A percentile compares a stretch with the other conserved stretches of the same genome.
phyloP scores from a whole-genome alignment of 2,797 vertebrate genomes.

The Gadopsis marmoratus region DNA sequence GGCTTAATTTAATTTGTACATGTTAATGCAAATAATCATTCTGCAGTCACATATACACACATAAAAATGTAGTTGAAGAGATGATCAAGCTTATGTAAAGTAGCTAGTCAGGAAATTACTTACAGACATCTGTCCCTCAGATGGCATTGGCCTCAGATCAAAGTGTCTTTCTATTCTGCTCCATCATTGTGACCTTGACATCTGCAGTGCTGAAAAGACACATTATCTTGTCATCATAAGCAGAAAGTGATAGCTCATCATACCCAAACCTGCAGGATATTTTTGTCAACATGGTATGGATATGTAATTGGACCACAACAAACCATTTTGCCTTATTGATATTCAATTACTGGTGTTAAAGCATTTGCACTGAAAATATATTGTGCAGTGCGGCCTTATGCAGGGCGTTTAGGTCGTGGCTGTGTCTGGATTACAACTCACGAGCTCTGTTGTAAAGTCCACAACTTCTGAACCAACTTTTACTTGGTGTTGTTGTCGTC shows the following conservation, averaged over 20 bases:
- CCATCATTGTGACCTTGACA: constrained; percentile 83
- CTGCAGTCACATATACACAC: background rate
- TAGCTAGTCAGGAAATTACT: constrained; percentile 61
- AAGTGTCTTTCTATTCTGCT: constrained; percentile 78
- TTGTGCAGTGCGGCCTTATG: background rate
- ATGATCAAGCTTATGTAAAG: constrained; percentile 4
- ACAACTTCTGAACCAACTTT: constrained; percentile 9
- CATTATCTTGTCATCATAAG: constrained; percentile 75
- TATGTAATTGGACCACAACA: constrained; percentile 50
- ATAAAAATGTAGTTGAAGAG: background rate
- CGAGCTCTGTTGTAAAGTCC: background rate
- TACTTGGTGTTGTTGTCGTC: background rate
- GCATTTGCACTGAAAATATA: background rate
- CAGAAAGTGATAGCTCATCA: constrained; percentile 70
- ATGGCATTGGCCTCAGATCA: constrained; percentile 65
- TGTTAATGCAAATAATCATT: background rate
- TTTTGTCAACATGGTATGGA: constrained; percentile 44
- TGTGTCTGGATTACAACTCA: background rate
- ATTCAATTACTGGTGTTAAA: background rate
- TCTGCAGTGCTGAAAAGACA: constrained; percentile 82
- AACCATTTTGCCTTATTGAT: background rate
- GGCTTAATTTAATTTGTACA: background rate
- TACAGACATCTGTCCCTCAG: constrained; percentile 70
- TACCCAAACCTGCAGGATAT: constrained; percentile 48
- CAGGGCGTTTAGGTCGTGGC: background rate